These are phyloP conservation scores for Vanessa atalanta DNA, from an alignment of 1,140 invertebrate genomes.

Conservation along the genomic window DNA sequence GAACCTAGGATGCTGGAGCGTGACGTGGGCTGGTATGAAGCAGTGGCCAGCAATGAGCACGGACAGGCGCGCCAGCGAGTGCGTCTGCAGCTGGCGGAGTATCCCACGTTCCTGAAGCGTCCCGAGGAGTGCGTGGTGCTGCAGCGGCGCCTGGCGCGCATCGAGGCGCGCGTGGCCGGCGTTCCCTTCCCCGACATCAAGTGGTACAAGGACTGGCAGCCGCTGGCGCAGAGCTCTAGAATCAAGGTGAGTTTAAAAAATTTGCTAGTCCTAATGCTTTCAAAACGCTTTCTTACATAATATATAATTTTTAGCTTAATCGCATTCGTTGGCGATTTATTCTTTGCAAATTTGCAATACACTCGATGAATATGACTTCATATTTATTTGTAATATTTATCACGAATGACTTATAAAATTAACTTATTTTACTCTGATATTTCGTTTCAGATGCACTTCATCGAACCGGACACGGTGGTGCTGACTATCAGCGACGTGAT, in stretches of 20 bases:
- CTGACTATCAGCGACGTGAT: constrained; percentile 93
- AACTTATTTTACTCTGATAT: constrained; percentile 17
- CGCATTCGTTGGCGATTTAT: too few species aligned
- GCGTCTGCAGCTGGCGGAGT: constrained; percentile 92
- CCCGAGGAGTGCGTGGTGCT: constrained; percentile 91
- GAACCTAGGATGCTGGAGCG: constrained; percentile 89
- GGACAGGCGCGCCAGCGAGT: constrained; percentile 93
- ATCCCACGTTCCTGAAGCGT: constrained; percentile 93
- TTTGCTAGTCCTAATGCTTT: too few species aligned
- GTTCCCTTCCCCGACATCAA: constrained; percentile 97
- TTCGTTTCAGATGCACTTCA: constrained; percentile 86
- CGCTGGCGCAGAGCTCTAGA: constrained; percentile 88
- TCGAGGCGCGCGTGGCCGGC: constrained; percentile 93
- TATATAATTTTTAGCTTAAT: too few species aligned
- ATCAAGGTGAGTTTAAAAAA: constrained; percentile 84
- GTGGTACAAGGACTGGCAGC: constrained; percentile 98
- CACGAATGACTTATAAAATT: not conserved
- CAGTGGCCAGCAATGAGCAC: constrained; percentile 95
- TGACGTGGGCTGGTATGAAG: constrained; percentile 96
- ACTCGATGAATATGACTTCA: too few species aligned
- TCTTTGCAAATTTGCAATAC: too few species aligned
- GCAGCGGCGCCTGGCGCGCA: constrained; percentile 85
- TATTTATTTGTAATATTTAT: too few species aligned
- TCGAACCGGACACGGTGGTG: constrained; percentile 91
- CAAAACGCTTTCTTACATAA: too few species aligned